Evolutionary conservation across 2,113 vertebrate species (phyloP).

Genomic region (Platysteira castanea): DNA sequence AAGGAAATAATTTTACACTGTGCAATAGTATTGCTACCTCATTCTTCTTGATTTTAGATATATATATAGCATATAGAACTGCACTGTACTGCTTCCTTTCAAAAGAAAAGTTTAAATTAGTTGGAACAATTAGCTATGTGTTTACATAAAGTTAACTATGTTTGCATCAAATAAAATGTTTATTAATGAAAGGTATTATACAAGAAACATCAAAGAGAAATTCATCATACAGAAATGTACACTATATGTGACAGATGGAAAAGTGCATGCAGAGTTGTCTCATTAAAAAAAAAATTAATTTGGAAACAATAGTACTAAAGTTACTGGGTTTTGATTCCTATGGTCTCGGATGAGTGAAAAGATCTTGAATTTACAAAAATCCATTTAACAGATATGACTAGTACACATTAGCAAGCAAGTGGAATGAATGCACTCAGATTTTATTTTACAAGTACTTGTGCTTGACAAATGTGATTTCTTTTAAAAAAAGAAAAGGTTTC

Average conservation of each 20-base stretch:
- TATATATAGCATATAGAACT: constrained; percentile 12
- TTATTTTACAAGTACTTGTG: constrained; percentile 79
- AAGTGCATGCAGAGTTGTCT: constrained; percentile 79
- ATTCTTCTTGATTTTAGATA: constrained; percentile 15
- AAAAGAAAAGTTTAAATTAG: constrained; percentile 57
- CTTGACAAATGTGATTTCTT: constrained; percentile 75
- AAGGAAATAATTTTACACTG: constrained; percentile 40
- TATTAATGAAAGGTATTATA: constrained; percentile 83
- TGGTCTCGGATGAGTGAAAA: constrained; percentile 75
- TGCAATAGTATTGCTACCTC: constrained; percentile 50
- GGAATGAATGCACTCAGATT: constrained; percentile 72
- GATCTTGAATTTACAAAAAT: constrained; percentile 85
- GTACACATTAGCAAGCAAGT: constrained; percentile 86
- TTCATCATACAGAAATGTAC: constrained; percentile 79
- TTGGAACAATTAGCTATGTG: constrained; percentile 59
- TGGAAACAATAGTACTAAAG: constrained; percentile 70
- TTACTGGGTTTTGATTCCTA: constrained; percentile 67
- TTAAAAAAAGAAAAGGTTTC: constrained; percentile 63
- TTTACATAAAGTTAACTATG: constrained; percentile 78
- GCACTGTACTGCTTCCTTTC: constrained; percentile 50
- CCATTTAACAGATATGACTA: constrained; percentile 81
- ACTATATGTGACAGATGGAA: constrained; percentile 74
- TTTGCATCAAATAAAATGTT: constrained; percentile 81
- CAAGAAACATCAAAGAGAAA: constrained; percentile 81
- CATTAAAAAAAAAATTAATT: constrained; percentile 46